These are phyloP conservation scores for Cantharis flavilabris DNA, from an alignment of 2,888 invertebrate genomes.

Conservation along the genomic window DNA sequence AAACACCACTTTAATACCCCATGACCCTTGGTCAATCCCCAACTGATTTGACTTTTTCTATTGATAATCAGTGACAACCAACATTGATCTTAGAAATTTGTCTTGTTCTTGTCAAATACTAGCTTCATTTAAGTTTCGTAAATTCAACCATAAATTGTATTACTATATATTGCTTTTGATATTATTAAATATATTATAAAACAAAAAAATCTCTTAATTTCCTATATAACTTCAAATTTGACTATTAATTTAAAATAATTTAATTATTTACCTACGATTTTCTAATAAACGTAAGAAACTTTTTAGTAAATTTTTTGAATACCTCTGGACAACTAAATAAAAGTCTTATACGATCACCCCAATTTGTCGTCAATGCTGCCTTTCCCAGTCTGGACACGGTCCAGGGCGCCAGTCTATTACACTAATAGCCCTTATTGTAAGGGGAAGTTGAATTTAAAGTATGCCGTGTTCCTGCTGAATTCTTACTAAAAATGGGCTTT, in stretches of 20 bases:
- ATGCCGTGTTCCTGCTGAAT: conserved; percentile 43
- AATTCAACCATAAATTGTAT: too few species aligned
- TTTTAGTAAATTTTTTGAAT: conserved; percentile 23
- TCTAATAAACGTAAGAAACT: conserved; percentile 11
- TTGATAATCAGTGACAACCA: conserved; percentile 41
- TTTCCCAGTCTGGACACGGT: conserved; percentile 56
- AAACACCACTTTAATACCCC: conserved; percentile 48
- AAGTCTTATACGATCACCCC: conserved; percentile 54
- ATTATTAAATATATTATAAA: too few species aligned
- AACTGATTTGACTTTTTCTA: conserved; percentile 44
- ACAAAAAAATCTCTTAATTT: too few species aligned
- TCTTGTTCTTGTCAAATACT: background rate
- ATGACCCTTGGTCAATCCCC: conserved; percentile 50
- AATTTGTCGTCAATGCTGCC: conserved; percentile 55
- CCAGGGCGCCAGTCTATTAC: conserved; percentile 54
- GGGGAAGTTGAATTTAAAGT: conserved; percentile 53
- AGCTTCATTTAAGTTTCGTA: background rate
- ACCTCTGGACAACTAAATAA: conserved; percentile 35
- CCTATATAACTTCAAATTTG: background rate
- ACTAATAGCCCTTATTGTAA: conserved; percentile 56
- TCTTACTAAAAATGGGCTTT: conserved; percentile 34
- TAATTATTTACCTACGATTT: background rate
- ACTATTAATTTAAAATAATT: background rate
- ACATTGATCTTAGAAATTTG: background rate
- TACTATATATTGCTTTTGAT: too few species aligned